Percentiles rank a stretch among this genome's conserved stretches.
phyloP scores from a whole-genome alignment of 1,140 invertebrate species.

The Hydropsyche tenuis region DNA sequence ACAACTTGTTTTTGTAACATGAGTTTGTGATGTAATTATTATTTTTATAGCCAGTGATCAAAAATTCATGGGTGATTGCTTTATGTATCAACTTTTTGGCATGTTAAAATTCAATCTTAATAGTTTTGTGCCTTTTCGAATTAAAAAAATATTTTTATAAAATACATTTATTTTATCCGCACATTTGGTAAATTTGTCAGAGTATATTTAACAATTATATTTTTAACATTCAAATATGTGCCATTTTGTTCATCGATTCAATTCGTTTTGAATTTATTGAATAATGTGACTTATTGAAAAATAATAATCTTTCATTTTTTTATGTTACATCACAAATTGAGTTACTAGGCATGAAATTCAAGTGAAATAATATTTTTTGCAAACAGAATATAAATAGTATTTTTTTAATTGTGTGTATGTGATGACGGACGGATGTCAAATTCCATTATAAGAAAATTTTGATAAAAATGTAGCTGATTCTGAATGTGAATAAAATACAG shows the following conservation, averaged over 20 bases:
- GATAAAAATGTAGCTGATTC: slow-evolving; percentile 32
- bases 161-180: too few relatives aligned
- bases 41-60: background rate
- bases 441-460: slow-evolving; percentile 45
- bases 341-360: slow-evolving; percentile 21
- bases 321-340: slow-evolving; percentile 20
- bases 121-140: too few relatives aligned
- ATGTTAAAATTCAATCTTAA: too few relatives aligned
- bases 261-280: background rate
- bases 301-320: background rate
- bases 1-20: slow-evolving; percentile 8
- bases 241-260: background rate
- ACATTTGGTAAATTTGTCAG: too few relatives aligned
- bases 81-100: background rate
- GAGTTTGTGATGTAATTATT: slow-evolving; percentile 18
- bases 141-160: too few relatives aligned
- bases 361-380: slow-evolving; percentile 46
- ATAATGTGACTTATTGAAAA: slow-evolving; percentile 2
- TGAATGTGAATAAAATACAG: slow-evolving; percentile 17
- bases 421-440: slow-evolving; percentile 44
- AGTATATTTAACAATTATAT: too few relatives aligned
- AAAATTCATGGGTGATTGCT: background rate
- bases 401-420: slow-evolving; percentile 50
- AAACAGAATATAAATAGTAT: slow-evolving; percentile 50
- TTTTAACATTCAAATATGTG: background rate